phyloP scores from a whole-genome alignment of 2,113 vertebrate species.

The Malurus alboscapulatus region DNA sequence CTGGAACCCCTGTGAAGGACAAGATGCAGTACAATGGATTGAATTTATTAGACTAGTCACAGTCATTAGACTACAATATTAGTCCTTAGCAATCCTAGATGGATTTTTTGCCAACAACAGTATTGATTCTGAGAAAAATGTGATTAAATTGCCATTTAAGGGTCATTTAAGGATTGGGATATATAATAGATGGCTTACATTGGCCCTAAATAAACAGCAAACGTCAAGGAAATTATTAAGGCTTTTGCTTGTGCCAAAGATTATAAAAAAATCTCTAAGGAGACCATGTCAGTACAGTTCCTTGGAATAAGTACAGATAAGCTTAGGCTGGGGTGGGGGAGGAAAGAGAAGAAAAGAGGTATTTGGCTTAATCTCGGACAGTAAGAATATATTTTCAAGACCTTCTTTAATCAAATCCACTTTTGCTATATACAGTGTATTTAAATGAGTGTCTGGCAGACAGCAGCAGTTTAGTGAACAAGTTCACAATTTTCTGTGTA shows the following conservation, averaged over 20 bases:
- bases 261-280: constrained; percentile 31
- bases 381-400: background rate
- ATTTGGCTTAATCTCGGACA: background rate
- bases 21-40: background rate
- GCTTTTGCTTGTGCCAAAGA: constrained; percentile 30
- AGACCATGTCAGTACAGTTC: background rate
- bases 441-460: background rate
- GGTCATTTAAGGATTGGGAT: constrained; percentile 39
- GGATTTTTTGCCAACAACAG: background rate
- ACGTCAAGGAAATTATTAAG: constrained; percentile 40
- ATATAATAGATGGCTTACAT: constrained; percentile 17
- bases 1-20: background rate
- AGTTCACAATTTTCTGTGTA: background rate
- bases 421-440: background rate
- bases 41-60: background rate
- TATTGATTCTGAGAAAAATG: constrained; percentile 23
- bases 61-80: background rate
- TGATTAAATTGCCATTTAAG: constrained; percentile 2
- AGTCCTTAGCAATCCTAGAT: background rate
- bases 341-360: rapidly evolving
- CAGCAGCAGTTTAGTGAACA: background rate
- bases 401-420: background rate
- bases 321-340: rapidly evolving
- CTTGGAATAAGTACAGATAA: constrained; percentile 28
- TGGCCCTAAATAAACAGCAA: constrained; percentile 27